phyloP scores from a whole-genome alignment of 1,140 invertebrate species.

The Microplitis demolitor region DNA sequence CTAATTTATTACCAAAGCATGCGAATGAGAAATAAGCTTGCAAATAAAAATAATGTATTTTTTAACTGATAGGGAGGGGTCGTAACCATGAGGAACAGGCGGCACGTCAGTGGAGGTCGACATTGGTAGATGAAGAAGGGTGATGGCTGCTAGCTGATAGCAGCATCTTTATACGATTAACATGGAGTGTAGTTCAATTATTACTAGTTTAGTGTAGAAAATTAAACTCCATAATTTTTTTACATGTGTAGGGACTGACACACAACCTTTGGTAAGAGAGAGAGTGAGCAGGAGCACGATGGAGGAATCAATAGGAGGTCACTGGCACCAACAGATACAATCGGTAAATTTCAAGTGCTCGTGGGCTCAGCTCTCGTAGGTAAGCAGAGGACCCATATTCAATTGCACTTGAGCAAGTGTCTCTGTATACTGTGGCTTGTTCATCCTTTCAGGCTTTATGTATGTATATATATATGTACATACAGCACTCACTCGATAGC shows the following conservation, averaged over 20 bases:
- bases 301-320: conserved; percentile 60
- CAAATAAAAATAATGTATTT: not conserved
- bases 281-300: conserved; percentile 18
- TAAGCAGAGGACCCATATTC: conserved; percentile 17
- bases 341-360: conserved; percentile 53
- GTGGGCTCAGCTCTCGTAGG: conserved; percentile 8
- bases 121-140: conserved; percentile 4
- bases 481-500: not conserved
- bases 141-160: conserved; percentile 1
- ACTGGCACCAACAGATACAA: conserved; percentile 60
- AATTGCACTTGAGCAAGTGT: not conserved
- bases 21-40: not conserved
- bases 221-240: too few species aligned
- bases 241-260: too few species aligned
- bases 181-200: not conserved
- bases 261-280: not conserved
- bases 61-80: conserved; percentile 15
- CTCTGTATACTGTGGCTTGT: conserved; percentile 10
- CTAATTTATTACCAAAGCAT: not conserved
- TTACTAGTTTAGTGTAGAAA: too few species aligned
- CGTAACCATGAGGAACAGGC: conserved; percentile 20
- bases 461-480: not conserved
- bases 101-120: conserved; percentile 21
- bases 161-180: not conserved
- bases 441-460: not conserved